Conservation (phyloP, 2,113 vertebrate species). For the Pao palembangensis region DNA sequence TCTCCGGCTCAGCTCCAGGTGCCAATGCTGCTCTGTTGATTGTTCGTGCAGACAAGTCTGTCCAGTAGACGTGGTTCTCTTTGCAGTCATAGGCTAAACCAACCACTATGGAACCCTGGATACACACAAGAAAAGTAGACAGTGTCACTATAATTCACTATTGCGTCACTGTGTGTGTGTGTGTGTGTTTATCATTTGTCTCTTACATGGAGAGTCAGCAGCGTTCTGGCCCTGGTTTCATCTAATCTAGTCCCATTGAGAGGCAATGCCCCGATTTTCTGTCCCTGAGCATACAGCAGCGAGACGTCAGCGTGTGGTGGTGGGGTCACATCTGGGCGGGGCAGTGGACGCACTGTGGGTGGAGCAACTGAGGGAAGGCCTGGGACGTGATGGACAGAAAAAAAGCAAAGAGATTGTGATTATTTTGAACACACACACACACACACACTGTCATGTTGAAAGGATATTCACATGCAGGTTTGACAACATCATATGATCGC, state of each 20-base stretch:
- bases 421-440: background rate
- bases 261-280: conserved; percentile 90
- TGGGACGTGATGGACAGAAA: conserved; percentile 35
- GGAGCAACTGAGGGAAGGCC: conserved; percentile 86
- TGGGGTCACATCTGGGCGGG: conserved; percentile 81
- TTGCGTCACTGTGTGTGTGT: too few relatives aligned
- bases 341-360: conserved; percentile 72
- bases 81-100: conserved; percentile 90
- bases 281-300: conserved; percentile 93
- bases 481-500: conserved; percentile 78
- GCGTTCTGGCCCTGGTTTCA: conserved; percentile 77
- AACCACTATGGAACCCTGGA: conserved; percentile 93
- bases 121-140: conserved; percentile 2
- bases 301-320: conserved; percentile 75
- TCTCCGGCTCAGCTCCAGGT: conserved; percentile 85
- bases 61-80: conserved; percentile 92
- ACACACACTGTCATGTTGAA: background rate
- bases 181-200: background rate
- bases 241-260: conserved; percentile 85
- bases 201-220: conserved; percentile 88
- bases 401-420: background rate
- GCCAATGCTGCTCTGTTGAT: conserved; percentile 84
- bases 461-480: conserved; percentile 84
- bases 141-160: too few relatives aligned
- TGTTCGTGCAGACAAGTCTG: conserved; percentile 85